Evolutionary conservation across 2,888 invertebrate species (phyloP).

Genomic region (Pogonocherus hispidulus): DNA sequence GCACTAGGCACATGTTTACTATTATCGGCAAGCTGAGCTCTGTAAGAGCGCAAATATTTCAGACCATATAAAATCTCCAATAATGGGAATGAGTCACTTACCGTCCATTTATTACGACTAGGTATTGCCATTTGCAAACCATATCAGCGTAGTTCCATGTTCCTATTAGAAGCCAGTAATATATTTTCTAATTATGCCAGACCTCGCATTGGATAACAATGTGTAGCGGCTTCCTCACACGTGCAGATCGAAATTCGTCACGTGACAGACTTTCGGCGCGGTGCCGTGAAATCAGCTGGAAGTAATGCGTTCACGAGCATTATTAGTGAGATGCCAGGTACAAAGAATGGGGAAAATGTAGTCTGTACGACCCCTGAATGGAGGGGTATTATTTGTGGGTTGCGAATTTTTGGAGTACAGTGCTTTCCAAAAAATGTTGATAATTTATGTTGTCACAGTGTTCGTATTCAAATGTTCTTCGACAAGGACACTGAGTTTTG

Average conservation of each 20-base stretch:
- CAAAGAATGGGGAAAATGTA: background rate
- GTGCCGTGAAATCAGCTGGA: constrained; percentile 20
- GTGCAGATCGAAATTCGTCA: constrained; percentile 26
- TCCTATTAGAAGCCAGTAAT: too few species aligned
- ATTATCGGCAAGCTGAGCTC: constrained; percentile 1
- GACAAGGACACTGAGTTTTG: too few species aligned
- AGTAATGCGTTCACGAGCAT: constrained; percentile 1
- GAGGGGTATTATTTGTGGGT: too few species aligned
- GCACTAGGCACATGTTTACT: background rate
- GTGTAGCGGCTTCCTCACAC: constrained; percentile 24
- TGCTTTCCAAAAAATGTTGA: too few species aligned
- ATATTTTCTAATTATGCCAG: constrained; percentile 19
- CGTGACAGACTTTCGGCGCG: constrained; percentile 20
- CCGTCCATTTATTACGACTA: constrained; percentile 1
- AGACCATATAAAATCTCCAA: constrained; percentile 17
- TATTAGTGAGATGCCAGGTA: constrained; percentile 10
- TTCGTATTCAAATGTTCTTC: too few species aligned
- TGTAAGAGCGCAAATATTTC: constrained; percentile 13
- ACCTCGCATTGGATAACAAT: constrained; percentile 17
- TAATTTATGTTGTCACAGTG: too few species aligned
- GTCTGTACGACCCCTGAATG: background rate
- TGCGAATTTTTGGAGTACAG: too few species aligned
- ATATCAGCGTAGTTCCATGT: too few species aligned
- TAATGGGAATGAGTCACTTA: constrained; percentile 21
- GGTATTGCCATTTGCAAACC: constrained; percentile 21